Conservation (phyloP, 1,140 invertebrate genomes). For the Drosophila bipectinata region DNA sequence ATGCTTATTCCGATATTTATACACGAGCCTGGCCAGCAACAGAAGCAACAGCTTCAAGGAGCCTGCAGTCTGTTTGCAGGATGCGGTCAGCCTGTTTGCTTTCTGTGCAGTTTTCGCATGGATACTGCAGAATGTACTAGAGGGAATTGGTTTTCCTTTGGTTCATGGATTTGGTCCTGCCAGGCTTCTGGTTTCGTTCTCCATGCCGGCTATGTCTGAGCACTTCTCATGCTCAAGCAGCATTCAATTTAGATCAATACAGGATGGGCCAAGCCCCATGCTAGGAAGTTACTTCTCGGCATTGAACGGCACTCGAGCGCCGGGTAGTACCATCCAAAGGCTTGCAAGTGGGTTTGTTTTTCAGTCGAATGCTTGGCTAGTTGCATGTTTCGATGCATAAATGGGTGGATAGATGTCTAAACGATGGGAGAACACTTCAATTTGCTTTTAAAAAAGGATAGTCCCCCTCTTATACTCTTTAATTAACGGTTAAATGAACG, state of each 20-base stretch:
- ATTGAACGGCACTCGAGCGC: conserved; percentile 64
- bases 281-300: conserved; percentile 50
- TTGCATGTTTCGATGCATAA: conserved; percentile 16
- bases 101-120: conserved; percentile 20
- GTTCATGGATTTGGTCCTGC: conserved; percentile 1
- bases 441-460: neutral
- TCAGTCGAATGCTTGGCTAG: conserved; percentile 48
- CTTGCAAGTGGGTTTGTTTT: conserved; percentile 65
- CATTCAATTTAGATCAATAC: conserved; percentile 76
- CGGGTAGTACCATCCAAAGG: conserved; percentile 54
- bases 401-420: conserved; percentile 29
- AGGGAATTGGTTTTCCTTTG: conserved; percentile 11
- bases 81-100: conserved; percentile 74
- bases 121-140: conserved; percentile 16
- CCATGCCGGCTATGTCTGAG: conserved; percentile 13
- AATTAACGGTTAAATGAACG: conserved; percentile 1
- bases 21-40: conserved; percentile 62
- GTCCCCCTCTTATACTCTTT: neutral
- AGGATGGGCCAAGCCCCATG: conserved; percentile 25
- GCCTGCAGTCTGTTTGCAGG: conserved; percentile 65
- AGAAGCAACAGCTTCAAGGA: conserved; percentile 29
- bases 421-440: conserved; percentile 31
- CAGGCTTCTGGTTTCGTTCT: conserved; percentile 8
- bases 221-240: conserved; percentile 49
- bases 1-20: conserved; percentile 80